Conservation (phyloP, 2,888 invertebrate genomes). For the Abrostola tripartita region DNA sequence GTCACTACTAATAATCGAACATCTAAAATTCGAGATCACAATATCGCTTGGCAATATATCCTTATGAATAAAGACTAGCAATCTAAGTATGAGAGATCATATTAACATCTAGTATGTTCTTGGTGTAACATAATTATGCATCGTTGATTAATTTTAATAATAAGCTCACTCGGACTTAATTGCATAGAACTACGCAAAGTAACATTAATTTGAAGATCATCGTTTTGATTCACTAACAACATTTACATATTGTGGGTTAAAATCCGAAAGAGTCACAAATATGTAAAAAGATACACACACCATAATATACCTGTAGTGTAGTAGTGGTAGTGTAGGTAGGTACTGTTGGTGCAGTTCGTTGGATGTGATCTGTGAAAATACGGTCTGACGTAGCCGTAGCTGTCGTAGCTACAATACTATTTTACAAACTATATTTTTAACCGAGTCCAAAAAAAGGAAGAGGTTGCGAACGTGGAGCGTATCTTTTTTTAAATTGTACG, state of each 20-base stretch:
- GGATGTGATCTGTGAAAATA: too few species aligned
- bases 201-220: constrained; percentile 9
- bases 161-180: constrained; percentile 54
- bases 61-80: constrained; percentile 69
- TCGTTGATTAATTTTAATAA: constrained; percentile 42
- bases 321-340: too few species aligned
- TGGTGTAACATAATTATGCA: constrained; percentile 34
- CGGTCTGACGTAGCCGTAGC: too few species aligned
- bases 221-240: constrained; percentile 21
- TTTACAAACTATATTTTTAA: too few species aligned
- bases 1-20: constrained; percentile 55
- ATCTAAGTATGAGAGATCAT: constrained; percentile 65
- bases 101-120: constrained; percentile 37
- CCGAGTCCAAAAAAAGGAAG: too few species aligned
- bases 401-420: too few species aligned
- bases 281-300: too few species aligned
- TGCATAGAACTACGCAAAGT: constrained; percentile 39
- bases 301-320: too few species aligned
- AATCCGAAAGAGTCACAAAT: neutral
- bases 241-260: neutral
- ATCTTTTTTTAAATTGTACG: too few species aligned
- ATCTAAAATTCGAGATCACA: constrained; percentile 77
- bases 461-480: too few species aligned
- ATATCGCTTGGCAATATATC: constrained; percentile 86
- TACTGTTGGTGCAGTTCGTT: too few species aligned